Evolutionary conservation across 2,888 invertebrate species (phyloP).

Genomic region (Hydrotaea cyrtoneurina): DNA sequence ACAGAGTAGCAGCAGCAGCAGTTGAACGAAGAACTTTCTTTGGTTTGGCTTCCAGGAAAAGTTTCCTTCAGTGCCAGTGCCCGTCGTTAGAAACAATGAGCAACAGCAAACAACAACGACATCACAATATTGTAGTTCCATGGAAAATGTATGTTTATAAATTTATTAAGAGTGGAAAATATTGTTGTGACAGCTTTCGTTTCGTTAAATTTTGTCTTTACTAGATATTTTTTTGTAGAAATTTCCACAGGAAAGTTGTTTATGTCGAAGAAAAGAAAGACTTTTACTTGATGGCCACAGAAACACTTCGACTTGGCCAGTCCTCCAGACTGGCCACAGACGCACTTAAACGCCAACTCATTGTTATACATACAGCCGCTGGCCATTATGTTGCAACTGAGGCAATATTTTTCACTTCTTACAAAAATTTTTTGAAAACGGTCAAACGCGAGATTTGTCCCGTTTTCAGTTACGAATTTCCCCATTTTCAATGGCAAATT

Average conservation of each 20-base stretch:
- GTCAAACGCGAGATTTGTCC: no score
- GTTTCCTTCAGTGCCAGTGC: background rate
- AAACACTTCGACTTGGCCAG: background rate
- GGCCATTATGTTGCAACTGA: no score
- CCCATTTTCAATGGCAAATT: no score
- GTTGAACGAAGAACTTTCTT: slow-evolving; percentile 25
- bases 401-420: no score
- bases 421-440: no score
- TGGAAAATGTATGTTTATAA: slow-evolving; percentile 59
- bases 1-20: slow-evolving; percentile 7
- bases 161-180: slow-evolving; percentile 48
- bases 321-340: background rate
- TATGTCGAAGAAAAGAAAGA: slow-evolving; percentile 33
- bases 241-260: slow-evolving; percentile 47
- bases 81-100: background rate
- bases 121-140: background rate
- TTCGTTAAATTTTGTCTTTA: slow-evolving; percentile 1
- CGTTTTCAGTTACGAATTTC: no score
- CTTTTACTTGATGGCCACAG: slow-evolving; percentile 58
- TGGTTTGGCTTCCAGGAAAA: background rate
- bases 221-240: background rate
- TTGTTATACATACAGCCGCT: background rate
- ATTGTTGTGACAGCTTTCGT: slow-evolving; percentile 53
- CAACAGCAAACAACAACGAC: background rate
- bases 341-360: slow-evolving; percentile 3